Base-by-base conservation (phyloP, 2,888 invertebrate species). In the Drosophila affinis region DNA sequence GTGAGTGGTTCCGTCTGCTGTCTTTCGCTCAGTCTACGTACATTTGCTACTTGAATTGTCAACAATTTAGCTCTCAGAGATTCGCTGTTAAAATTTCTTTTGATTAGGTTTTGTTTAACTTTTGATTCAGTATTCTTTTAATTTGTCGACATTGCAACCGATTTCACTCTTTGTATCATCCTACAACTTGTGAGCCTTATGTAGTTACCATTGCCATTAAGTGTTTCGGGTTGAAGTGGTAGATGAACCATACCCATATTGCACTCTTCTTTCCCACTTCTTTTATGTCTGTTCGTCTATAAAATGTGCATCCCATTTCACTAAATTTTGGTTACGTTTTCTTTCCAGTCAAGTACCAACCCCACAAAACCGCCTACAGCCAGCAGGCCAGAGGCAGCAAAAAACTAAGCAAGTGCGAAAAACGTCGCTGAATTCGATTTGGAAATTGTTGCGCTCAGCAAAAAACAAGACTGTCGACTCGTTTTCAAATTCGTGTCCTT, bases 391-490 rank as follows among this genome's bases (percentile, higher is more conserved):
- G 34, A 47, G 45, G 24, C 24, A 24, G 24, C 4, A 51, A 63
- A 63, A 44, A 58, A 55, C 44, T 10, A 44, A 47, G 60, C 44
- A 65, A 65, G 72, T 72, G 72, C 46, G 62, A 72, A 72, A 72
- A 72, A 58, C 58, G 24, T 24, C 5, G 4, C 5, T 24, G 5
- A 72, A 72, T 72, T 57, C 63, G 57, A 72, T 72, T 72, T 51
- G 54, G 54, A 69, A 70, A 70, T 56, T 72, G 59, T 53, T 59
- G 46, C 45, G 48, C 65, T 65, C 56, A 65, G 65, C 65, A 65
- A 65, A 65, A 65, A 65, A 18, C 21, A 21, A 3, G 21, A 21
- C 56, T 56, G 65, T 56, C 39, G 56, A 54, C 32, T 68, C 69
- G 32, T 68, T 69, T 60, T 44, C 65, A 56, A 55, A 45, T 63